A percentile compares a stretch with the other conserved stretches of the same genome.
Conservation (phyloP, 35 echinoderm and acorn worm genomes). For the Ptychodera flava region DNA sequence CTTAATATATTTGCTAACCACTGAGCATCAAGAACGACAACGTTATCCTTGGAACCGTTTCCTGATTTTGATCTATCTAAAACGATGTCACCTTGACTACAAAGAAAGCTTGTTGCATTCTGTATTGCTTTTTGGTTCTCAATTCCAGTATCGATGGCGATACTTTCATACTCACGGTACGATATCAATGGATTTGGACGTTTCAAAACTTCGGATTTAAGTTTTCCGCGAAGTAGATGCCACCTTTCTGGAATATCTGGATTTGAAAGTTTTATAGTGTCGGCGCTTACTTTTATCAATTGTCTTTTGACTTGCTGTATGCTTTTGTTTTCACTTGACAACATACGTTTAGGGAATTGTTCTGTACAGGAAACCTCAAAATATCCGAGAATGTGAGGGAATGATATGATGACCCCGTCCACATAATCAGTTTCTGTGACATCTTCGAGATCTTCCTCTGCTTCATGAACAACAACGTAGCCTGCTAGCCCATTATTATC, state of each 20-base stretch:
- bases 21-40: background rate
- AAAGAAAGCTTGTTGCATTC: background rate
- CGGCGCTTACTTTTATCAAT: background rate
- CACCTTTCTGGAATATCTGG: background rate
- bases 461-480: background rate
- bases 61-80: background rate
- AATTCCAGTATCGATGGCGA: background rate
- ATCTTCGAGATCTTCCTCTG: background rate
- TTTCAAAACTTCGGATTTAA: background rate
- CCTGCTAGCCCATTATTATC: background rate
- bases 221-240: background rate
- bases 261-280: background rate
- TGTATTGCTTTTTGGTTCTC: background rate
- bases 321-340: background rate
- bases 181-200: background rate
- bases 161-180: background rate
- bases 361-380: background rate
- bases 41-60: background rate
- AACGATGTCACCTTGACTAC: background rate
- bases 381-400: background rate
- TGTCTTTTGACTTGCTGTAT: background rate
- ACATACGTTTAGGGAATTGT: background rate
- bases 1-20: background rate
- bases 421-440: background rate
- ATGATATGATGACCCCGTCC: background rate